Evolutionary conservation across 2,888 invertebrate genomes (phyloP), one percentile per base, ranked within the genome.

Genomic region (Dermolepida albohirtum): DNA sequence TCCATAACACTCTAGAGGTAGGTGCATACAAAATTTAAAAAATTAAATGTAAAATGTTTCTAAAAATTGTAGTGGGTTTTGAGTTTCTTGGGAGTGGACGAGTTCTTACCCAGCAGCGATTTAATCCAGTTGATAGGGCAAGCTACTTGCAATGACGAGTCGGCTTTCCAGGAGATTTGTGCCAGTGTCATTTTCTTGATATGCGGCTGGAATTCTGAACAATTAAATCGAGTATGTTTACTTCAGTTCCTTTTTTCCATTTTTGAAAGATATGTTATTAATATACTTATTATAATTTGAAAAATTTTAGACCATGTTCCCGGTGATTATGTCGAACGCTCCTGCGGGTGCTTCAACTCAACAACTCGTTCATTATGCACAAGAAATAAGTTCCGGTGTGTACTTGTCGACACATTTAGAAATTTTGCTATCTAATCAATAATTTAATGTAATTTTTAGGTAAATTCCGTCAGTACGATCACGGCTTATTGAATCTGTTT

Each of bases 121-220:
- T 81, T 90, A 8, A 79, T 85, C 73, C 81, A 84, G 0, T 82
- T 85, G 22, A 84, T 88, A 39, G 88, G 87, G 16, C 80, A 85
- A 66, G 65, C 83, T 0, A 69, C 87, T 0, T 92, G 92, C 74
- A 83, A 84, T 52, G 87, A 88, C 71, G 85, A 86, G 8, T 85
- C 85, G 0, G 66, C 84, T 2, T 85, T 86, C 62, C 88, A 87
- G 72, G 87, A 83, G 1, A 74, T 92, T 4, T 93, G 93, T 79
- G 85, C 86, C 50, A 90, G 89, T 76, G 80, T 90, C 0, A 74
- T 93, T 2, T 92, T 92, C 78, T 80, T 92, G 5, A 74, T 92
- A 1, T 86, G 84, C 2, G 91, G 91, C 11, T 88, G 85, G 76
- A 87, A 88, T 76, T 84, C 84, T 44, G 82, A 81, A 7, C 88